Evolutionary conservation across 2,888 invertebrate genomes (phyloP).

Genomic region (Ecliptopera silaceata): DNA sequence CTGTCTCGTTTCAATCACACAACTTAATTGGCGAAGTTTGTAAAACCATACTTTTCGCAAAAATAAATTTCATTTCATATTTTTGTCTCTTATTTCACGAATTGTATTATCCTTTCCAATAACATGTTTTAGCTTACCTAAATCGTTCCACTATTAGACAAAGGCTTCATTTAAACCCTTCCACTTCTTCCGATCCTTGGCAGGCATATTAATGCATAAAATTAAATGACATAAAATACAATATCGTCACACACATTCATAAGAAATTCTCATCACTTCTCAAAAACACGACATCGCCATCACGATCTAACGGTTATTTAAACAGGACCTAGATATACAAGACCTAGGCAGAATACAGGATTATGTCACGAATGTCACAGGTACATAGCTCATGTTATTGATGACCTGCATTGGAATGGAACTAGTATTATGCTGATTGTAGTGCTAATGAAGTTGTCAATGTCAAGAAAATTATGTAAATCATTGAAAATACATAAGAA

Average conservation of each 20-base stretch:
- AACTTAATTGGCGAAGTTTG: no score
- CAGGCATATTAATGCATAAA: no score
- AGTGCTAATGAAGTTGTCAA: constrained; percentile 9
- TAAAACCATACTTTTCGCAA: no score
- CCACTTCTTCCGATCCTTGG: no score
- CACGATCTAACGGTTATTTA: constrained; percentile 60
- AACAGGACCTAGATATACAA: constrained; percentile 49
- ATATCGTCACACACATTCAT: neutral
- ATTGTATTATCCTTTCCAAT: no score
- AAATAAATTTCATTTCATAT: no score
- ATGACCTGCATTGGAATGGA: constrained; percentile 28
- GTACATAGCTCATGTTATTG: constrained; percentile 32
- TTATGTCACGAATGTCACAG: constrained; percentile 49
- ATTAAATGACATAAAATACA: neutral
- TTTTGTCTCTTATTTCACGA: no score
- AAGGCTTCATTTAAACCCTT: no score
- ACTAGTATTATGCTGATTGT: constrained; percentile 1
- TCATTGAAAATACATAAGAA: no score
- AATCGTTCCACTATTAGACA: no score
- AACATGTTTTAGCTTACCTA: no score
- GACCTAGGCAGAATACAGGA: constrained; percentile 48
- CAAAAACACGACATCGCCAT: constrained; percentile 42
- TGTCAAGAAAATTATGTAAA: constrained; percentile 11
- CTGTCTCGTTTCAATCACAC: no score
- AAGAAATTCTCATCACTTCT: constrained; percentile 34